Conservation (phyloP, 2,888 invertebrate species). For the Erebia ligea region DNA sequence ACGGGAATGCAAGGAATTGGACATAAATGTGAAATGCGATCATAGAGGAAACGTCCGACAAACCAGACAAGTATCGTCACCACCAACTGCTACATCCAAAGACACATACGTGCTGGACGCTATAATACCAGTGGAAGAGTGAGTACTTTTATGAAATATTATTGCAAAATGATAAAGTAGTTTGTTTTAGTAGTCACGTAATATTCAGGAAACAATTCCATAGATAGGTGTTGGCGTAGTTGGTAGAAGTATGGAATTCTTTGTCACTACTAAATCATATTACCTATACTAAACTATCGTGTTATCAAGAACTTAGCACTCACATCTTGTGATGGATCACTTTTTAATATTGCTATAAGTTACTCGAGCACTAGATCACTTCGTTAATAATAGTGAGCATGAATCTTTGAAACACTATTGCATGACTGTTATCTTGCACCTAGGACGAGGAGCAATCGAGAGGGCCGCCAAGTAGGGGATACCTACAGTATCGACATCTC, state of each 20-base stretch:
- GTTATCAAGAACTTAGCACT: not conserved
- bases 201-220: slow-evolving; percentile 10
- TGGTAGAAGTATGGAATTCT: slow-evolving; percentile 22
- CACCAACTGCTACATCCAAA: slow-evolving; percentile 85
- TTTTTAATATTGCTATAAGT: slow-evolving; percentile 11
- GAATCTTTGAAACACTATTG: slow-evolving; percentile 73
- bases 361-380: slow-evolving; percentile 32
- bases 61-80: slow-evolving; percentile 84
- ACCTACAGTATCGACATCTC: slow-evolving; percentile 96
- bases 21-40: slow-evolving; percentile 96
- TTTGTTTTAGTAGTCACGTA: slow-evolving; percentile 7
- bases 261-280: slow-evolving; percentile 23
- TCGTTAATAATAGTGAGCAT: slow-evolving; percentile 48
- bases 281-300: not conserved
- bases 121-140: slow-evolving; percentile 93
- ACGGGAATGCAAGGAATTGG: slow-evolving; percentile 94
- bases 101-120: slow-evolving; percentile 93
- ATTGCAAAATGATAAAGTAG: not conserved
- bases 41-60: slow-evolving; percentile 87
- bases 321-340: slow-evolving; percentile 23
- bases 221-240: slow-evolving; percentile 37
- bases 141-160: slow-evolving; percentile 69
- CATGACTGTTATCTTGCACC: slow-evolving; percentile 82
- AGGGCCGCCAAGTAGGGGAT: slow-evolving; percentile 93
- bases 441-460: slow-evolving; percentile 88